Percentiles rank a stretch among this genome's conserved stretches.
Conservation (phyloP, 2,888 invertebrate genomes). For the Zygothrica quintamaculata region DNA sequence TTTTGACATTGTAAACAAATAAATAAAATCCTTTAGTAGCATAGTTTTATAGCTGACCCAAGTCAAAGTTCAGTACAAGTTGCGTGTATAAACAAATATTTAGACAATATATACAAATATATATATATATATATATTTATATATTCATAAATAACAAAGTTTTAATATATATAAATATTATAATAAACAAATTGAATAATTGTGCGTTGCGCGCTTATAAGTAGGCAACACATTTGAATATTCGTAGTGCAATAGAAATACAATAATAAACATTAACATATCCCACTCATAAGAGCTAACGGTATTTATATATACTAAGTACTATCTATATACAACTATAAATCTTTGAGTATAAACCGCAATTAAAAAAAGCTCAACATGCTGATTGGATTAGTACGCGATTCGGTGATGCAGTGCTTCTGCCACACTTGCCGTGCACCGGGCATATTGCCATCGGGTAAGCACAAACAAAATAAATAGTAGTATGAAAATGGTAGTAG, state of each 20-base stretch:
- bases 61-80: too few relatives aligned
- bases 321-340: conserved; percentile 5
- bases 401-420: conserved; percentile 97
- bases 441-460: conserved; percentile 89
- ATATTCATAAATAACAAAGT: conserved; percentile 4
- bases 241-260: conserved; percentile 4
- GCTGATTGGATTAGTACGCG: conserved; percentile 95
- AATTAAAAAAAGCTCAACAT: conserved; percentile 85
- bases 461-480: conserved; percentile 79
- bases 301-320: conserved; percentile 13
- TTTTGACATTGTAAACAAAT: conserved; percentile 46
- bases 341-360: background rate
- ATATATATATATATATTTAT: too few relatives aligned
- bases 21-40: conserved; percentile 24
- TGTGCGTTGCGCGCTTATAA: conserved; percentile 36
- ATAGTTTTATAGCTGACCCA: too few relatives aligned
- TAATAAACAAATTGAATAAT: conserved; percentile 12
- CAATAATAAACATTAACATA: conserved; percentile 43
- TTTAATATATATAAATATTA: too few relatives aligned
- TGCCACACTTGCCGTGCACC: conserved; percentile 96
- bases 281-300: conserved; percentile 34
- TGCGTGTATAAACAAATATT: background rate
- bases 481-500: conserved; percentile 29
- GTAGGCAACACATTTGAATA: conserved; percentile 13
- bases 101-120: conserved; percentile 33